These are phyloP conservation scores for Epicampocera succincta DNA, from an alignment of 2,888 invertebrate species.

Conservation along the genomic window DNA sequence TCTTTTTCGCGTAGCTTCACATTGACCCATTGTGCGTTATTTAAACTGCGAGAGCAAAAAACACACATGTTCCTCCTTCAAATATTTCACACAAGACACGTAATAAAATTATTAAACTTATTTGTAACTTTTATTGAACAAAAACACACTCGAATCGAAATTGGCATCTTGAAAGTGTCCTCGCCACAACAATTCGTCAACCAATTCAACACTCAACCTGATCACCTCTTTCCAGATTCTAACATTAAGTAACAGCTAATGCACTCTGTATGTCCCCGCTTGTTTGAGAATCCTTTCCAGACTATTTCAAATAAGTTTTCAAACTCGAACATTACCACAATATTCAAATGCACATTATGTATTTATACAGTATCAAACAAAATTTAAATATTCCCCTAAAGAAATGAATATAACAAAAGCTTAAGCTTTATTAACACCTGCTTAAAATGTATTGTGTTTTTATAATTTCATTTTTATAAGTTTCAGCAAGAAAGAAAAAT, in stretches of 20 bases:
- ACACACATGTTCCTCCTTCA: neutral
- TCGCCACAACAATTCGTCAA: neutral
- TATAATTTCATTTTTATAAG: slow-evolving; percentile 45
- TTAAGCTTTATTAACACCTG: slow-evolving; percentile 52
- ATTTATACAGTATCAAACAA: slow-evolving; percentile 17
- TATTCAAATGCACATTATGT: slow-evolving; percentile 40
- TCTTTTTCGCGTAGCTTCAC: no score
- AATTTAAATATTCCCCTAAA: slow-evolving; percentile 4
- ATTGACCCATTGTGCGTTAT: slow-evolving; percentile 32
- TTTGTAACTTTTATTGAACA: no score
- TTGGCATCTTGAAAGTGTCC: neutral
- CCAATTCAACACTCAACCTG: slow-evolving; percentile 1
- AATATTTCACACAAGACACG: no score
- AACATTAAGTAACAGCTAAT: slow-evolving; percentile 51
- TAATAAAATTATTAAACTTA: no score
- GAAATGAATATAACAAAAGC: slow-evolving; percentile 39
- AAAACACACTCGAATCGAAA: neutral
- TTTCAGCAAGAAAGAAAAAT: slow-evolving; percentile 30
- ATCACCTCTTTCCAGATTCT: slow-evolving; percentile 12
- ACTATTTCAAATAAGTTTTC: slow-evolving; percentile 26
- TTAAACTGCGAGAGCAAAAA: neutral
- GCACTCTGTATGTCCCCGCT: slow-evolving; percentile 62
- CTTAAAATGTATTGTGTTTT: slow-evolving; percentile 42
- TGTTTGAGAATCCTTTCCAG: slow-evolving; percentile 28
- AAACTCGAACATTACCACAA: slow-evolving; percentile 5